These are phyloP conservation scores for Metacarcinus magister DNA, from an alignment of 2,888 invertebrate genomes.

Conservation along the genomic window DNA sequence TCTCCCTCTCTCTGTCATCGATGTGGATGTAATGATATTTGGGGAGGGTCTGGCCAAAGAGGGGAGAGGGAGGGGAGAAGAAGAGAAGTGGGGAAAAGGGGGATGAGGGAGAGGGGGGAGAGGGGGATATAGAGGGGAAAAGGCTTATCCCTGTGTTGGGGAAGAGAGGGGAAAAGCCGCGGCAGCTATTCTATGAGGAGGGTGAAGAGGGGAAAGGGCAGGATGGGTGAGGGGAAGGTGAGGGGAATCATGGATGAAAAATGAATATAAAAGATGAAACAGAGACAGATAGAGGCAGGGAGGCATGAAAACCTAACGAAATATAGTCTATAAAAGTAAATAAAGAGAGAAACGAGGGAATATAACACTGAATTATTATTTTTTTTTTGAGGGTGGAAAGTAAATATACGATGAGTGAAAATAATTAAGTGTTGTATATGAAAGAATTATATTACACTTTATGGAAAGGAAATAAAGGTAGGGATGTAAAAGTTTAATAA, in stretches of 20 bases:
- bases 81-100: background rate
- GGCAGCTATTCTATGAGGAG: background rate
- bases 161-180: background rate
- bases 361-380: background rate
- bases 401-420: no score
- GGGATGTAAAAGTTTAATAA: background rate
- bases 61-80: background rate
- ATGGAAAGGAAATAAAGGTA: background rate
- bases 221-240: background rate
- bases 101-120: background rate
- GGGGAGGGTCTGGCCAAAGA: background rate
- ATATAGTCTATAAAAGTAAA: background rate
- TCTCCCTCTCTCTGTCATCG: background rate
- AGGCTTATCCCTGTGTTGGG: background rate
- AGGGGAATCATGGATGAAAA: background rate
- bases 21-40: background rate
- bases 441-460: no score
- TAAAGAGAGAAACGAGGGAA: background rate
- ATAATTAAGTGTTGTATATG: no score
- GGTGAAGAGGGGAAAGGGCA: background rate
- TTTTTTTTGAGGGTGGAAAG: background rate
- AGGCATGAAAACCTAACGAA: background rate
- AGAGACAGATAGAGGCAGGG: conserved; percentile 5
- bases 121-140: background rate
- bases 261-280: conserved; percentile 20